Evolutionary conservation across 2,113 vertebrate species (phyloP), one percentile per base, ranked within the genome.

Genomic region (Murina feae): DNA sequence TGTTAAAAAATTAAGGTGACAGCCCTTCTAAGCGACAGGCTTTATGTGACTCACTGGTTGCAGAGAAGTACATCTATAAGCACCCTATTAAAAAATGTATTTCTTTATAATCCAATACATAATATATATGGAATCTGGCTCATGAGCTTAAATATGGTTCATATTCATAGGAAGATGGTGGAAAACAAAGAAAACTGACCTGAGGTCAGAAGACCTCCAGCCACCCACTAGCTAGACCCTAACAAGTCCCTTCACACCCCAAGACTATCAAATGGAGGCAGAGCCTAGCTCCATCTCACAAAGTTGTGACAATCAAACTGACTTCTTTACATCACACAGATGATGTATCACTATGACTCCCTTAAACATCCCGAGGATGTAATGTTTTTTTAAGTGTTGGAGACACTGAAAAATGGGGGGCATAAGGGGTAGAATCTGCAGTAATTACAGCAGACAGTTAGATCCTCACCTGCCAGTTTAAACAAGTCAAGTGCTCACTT

Each of bases 391-490:
- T 74, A 72, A 80, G 89, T 25, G 55, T 9, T 49, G 21, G 30
- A 65, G 25, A 89, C 68, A 82, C 0, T 80, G 84, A 44, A 66
- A 80, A 93, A 63, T 4, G 55, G 39, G 3, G 28, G 9, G 35
- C 23, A 7, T 17, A 49, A 30, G 14, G 20, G 13, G 32, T 51
- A 20, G 8, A 17, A 53, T 44, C 9, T 68, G 39, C 51, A 87
- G 8, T 39, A 78, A 90, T 80, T 76, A 80, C 0, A 72, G 32
- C 12, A 83, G 83, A 37, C 5, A 75, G 39, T 53, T 37, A 82
- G 72, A 80, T 65, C 32, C 74, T 97, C 80, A 94, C 87, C 93
- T 96, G 95, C 79, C 74, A 91, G 53, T 85, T 78, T 47, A 96
- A 96, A 78, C 72, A 81, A 91, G 66, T 68, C 68, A 76, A 89